Percentiles rank a stretch among this genome's conserved stretches.
Evolutionary conservation across 2,113 vertebrate species (phyloP).

Genomic region (Monopterus albus): DNA sequence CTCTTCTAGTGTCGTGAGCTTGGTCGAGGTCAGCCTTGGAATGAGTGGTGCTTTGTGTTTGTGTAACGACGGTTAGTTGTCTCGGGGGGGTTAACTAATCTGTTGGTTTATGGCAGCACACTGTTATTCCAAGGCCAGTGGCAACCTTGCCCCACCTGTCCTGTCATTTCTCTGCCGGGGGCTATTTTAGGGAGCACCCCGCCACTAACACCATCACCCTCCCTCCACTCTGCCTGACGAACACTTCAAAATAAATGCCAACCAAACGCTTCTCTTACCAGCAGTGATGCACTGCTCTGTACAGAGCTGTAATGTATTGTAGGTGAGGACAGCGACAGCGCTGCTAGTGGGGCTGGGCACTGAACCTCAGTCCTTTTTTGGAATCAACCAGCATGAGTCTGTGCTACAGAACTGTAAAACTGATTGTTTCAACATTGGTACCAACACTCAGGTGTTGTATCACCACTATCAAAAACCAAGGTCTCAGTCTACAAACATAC

Average conservation of each 20-base stretch:
- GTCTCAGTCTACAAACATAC: too few relatives aligned
- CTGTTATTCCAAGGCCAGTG: conserved; percentile 79
- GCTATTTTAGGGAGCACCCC: conserved; percentile 79
- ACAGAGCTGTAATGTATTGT: conserved; percentile 8
- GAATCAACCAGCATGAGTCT: not conserved
- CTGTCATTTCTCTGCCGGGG: conserved; percentile 78
- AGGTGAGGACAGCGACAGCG: not conserved
- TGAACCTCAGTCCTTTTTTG: not conserved
- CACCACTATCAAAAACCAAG: too few relatives aligned
- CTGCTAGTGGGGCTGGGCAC: not conserved
- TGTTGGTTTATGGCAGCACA: conserved; percentile 79
- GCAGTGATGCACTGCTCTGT: conserved; percentile 5
- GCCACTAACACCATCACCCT: too few relatives aligned
- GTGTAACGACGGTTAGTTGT: conserved; percentile 26
- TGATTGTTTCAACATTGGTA: too few relatives aligned
- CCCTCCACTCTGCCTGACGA: conserved; percentile 29
- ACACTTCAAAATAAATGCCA: conserved; percentile 64
- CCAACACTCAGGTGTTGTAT: too few relatives aligned
- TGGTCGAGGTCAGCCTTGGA: conserved; percentile 52
- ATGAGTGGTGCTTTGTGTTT: conserved; percentile 39
- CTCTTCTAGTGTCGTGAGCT: conserved; percentile 24
- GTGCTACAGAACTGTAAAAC: too few relatives aligned
- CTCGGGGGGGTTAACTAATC: conserved; percentile 72
- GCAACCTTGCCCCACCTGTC: conserved; percentile 81
- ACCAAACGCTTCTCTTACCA: conserved; percentile 1